These are phyloP conservation scores for Holotrichia oblita DNA, from an alignment of 1,140 invertebrate genomes.

Conservation along the genomic window DNA sequence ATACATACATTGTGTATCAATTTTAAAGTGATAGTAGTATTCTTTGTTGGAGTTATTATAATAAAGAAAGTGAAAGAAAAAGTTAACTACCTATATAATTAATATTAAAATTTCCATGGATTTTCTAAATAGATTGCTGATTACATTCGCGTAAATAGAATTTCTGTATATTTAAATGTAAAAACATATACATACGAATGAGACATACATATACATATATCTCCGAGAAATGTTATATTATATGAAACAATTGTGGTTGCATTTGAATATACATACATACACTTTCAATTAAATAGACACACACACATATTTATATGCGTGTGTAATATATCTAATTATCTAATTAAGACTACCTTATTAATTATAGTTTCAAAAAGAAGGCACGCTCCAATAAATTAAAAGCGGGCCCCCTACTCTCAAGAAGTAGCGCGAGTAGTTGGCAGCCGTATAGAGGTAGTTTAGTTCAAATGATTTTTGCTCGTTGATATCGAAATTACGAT, in stretches of 20 bases:
- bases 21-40: too few species aligned
- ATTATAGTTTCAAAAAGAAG: conserved; percentile 12
- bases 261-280: neutral
- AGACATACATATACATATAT: too few species aligned
- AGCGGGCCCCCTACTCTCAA: neutral
- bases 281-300: too few species aligned
- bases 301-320: neutral
- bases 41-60: too few species aligned
- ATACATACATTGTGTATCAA: too few species aligned
- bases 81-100: too few species aligned
- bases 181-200: too few species aligned
- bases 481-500: conserved; percentile 14
- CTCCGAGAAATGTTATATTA: neutral
- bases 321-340: neutral
- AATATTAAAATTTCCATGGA: too few species aligned
- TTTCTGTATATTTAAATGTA: too few species aligned
- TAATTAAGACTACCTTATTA: conserved; percentile 8
- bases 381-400: conserved; percentile 19
- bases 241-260: neutral
- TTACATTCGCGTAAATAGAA: too few species aligned
- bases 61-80: too few species aligned
- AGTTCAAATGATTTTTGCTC: neutral
- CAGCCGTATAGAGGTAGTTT: neutral
- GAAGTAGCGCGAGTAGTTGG: conserved; percentile 18
- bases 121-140: too few species aligned